Evolutionary conservation across 2,888 invertebrate genomes (phyloP), one percentile per base, ranked within the genome.

Genomic region (Aquatica leii): DNA sequence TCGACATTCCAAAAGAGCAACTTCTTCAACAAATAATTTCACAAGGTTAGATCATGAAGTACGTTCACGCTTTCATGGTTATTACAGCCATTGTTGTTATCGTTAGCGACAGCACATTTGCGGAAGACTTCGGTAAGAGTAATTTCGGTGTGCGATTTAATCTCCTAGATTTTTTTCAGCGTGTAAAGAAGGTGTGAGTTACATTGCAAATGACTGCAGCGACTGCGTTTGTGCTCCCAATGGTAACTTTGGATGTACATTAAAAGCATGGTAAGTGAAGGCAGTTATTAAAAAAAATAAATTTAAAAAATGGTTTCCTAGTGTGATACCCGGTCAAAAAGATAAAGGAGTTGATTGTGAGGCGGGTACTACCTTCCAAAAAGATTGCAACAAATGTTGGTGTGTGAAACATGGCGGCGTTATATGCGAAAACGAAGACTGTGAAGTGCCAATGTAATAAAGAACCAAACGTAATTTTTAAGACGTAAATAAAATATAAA

Each of bases 181-280:
- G 1, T 56, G 56, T 31, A 9, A 34, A 35, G 56, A 48, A n/a
- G 56, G 56, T n/a, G 18, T 56, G 1, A 56, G n/a, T 49, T 56
- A 56, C 18, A 9, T 51, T 20, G 34, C 41, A 11, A n/a, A 62
- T 52, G 37, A 49, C 14, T 59, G 48, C 12, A 59, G 24, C 34
- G 48, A 46, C 17, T 56, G 56, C 35, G 12, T 48, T 6, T 56
- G 56, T 48, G 48, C 48, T 9, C 24, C 56, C 5, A 35, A 48
- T 5, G 56, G 56, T 1, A 2, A 56, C 17, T 46, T 56, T 11
- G 48, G 46, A 17, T 56, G 56, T 24, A 21, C 48, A 18, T 37
- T 56, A 14, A 46, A 56, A 35, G 56, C 56, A 12, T 56, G 56
- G 56, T 56, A 49, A 56, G 48, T 48, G 8, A n/a, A 9, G n/a